Evolutionary conservation across 2,888 invertebrate genomes (phyloP), one percentile per base, ranked within the genome.

Genomic region (Scaptomyza reducta): DNA sequence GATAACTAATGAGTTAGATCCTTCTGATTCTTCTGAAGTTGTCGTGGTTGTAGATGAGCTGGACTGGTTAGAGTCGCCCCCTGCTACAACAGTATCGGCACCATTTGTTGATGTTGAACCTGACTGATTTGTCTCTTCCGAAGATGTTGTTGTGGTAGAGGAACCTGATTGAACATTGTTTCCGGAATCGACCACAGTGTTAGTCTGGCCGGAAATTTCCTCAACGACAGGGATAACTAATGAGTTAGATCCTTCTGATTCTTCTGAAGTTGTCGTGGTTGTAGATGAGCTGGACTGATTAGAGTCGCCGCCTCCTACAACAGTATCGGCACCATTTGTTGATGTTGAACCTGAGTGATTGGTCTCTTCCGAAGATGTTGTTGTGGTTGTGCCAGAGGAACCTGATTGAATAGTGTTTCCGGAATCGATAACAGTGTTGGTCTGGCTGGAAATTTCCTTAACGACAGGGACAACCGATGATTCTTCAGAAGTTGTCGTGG

Each of bases 401-500:
- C 45, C 18, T 6, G 58, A 42, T 3, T 62, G 49, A 3, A 18
- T 29, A 10, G 42, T 51, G 58, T 44, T 69, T 1, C 56, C 56
- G 16, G 46, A 22, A 33, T 57, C 49, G 1, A 25, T 14, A 11
- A 41, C 46, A 6, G 29, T 46, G 29, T 6, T 16, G 10, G 27
- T 11, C 22, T 18, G 14, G 22, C 33, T 41, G 1, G 57, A 38
- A 25, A 9, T 14, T 2, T 38, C 7, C 22, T 49, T 3, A 1
- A 35, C 31, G 2, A 14, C 22, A 3, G 33, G 51, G 6, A 27
- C 22, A 14, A 1, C 14, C 2, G 18, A 14, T 14, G 38, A 41
- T 51, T 29, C 2, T 22, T 46, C 41, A 13, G 47, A 25, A 1
- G 6, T 49, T 14, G 14, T 45, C 0, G 33, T 60, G 1, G 61